Conservation (phyloP, 2,888 invertebrate genomes). For the Agriopis aurantiaria region DNA sequence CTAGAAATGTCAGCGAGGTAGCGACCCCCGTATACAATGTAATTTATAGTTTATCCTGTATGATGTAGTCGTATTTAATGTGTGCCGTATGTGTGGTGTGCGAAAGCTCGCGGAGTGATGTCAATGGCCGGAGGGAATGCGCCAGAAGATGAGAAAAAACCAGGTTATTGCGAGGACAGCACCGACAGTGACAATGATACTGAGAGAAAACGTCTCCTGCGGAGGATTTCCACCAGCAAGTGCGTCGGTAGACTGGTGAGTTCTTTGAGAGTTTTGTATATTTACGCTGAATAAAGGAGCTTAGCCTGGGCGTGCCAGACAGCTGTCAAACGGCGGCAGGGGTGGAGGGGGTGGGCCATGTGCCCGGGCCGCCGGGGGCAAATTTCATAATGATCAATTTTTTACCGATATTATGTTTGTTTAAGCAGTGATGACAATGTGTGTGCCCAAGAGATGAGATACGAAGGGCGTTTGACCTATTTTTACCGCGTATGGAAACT, state of each 20-base stretch:
- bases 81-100: slow-evolving; percentile 69
- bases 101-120: slow-evolving; percentile 77
- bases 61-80: slow-evolving; percentile 81
- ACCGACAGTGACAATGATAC: slow-evolving; percentile 94
- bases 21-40: slow-evolving; percentile 69
- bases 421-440: slow-evolving; percentile 54
- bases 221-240: slow-evolving; percentile 93
- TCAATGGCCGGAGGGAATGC: slow-evolving; percentile 71
- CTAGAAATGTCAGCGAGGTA: slow-evolving; percentile 79
- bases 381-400: slow-evolving; percentile 62
- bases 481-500: slow-evolving; percentile 52
- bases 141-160: slow-evolving; percentile 66
- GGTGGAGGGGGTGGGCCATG: slow-evolving; percentile 63
- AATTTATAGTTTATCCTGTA: slow-evolving; percentile 76
- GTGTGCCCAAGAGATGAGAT: slow-evolving; percentile 57
- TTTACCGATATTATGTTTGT: slow-evolving; percentile 58
- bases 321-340: slow-evolving; percentile 65
- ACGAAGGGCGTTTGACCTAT: slow-evolving; percentile 62
- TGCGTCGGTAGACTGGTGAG: slow-evolving; percentile 92
- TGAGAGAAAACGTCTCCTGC: slow-evolving; percentile 91
- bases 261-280: slow-evolving; percentile 35
- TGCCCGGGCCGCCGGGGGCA: slow-evolving; percentile 64
- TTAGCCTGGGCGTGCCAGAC: slow-evolving; percentile 70
- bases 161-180: slow-evolving; percentile 76
- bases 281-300: slow-evolving; percentile 34